phyloP scores from a whole-genome alignment of 2,797 vertebrate genomes.

The Alca torda region DNA sequence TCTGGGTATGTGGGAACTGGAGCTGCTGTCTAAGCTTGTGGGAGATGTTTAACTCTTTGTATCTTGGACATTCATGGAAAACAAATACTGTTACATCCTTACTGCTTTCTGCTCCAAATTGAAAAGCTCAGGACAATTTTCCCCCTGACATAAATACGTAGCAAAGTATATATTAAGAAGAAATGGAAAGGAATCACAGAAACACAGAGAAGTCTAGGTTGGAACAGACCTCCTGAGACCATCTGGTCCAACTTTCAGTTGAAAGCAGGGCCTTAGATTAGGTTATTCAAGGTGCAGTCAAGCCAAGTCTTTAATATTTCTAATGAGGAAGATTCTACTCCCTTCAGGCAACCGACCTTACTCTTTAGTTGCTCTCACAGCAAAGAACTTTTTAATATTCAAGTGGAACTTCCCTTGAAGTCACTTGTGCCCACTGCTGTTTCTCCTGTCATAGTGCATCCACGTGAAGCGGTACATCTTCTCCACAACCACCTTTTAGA shows the following conservation, averaged over 20 bases:
- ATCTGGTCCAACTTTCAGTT: neutral
- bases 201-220: neutral
- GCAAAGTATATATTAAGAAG: neutral
- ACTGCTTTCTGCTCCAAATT: neutral
- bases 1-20: conserved; percentile 13
- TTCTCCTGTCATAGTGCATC: neutral
- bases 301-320: neutral
- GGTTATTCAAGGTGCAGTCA: neutral
- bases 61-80: neutral
- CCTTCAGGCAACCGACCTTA: neutral
- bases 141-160: neutral
- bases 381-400: neutral
- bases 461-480: neutral
- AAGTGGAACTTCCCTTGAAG: neutral
- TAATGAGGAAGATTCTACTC: neutral
- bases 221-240: neutral
- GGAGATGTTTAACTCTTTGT: conserved; percentile 8
- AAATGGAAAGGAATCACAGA: neutral
- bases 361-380: neutral
- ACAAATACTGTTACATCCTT: neutral
- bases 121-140: neutral
- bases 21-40: neutral
- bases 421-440: neutral
- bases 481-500: neutral
- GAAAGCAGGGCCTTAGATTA: neutral